A percentile compares a stretch with the other conserved stretches of the same genome.
Evolutionary conservation across 2,797 vertebrate species (phyloP).

Genomic region (Poecile montanus): DNA sequence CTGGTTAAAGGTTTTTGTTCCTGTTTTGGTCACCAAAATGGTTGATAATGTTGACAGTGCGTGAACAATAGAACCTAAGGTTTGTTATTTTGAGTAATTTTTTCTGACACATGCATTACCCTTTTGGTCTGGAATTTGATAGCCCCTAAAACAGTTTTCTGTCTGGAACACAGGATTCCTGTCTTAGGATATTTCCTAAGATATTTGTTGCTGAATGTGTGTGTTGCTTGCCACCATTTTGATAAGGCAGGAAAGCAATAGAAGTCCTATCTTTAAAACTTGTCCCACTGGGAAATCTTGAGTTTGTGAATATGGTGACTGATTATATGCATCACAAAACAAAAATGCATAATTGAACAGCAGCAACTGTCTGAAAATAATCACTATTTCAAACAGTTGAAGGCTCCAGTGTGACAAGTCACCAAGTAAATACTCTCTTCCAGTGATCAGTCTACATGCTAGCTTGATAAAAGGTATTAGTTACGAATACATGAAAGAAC

Average conservation of each 20-base stretch:
- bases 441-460: background rate
- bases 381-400: constrained; percentile 21
- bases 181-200: constrained; percentile 20
- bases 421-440: background rate
- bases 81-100: background rate
- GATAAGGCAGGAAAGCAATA: constrained; percentile 30
- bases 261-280: constrained; percentile 36
- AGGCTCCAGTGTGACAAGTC: constrained; percentile 5
- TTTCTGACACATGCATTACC: background rate
- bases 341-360: constrained; percentile 63
- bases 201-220: constrained; percentile 22
- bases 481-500: constrained; percentile 7
- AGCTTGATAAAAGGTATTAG: background rate
- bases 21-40: background rate
- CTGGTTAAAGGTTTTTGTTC: background rate
- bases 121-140: background rate
- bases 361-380: constrained; percentile 50
- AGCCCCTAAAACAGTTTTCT: background rate
- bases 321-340: constrained; percentile 56
- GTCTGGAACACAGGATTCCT: background rate
- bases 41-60: background rate
- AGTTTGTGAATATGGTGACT: constrained; percentile 40
- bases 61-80: background rate
- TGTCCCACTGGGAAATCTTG: constrained; percentile 51
- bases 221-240: constrained; percentile 22